Evolutionary conservation across 2,113 vertebrate genomes (phyloP).

Genomic region (Aleadryas rufinucha): DNA sequence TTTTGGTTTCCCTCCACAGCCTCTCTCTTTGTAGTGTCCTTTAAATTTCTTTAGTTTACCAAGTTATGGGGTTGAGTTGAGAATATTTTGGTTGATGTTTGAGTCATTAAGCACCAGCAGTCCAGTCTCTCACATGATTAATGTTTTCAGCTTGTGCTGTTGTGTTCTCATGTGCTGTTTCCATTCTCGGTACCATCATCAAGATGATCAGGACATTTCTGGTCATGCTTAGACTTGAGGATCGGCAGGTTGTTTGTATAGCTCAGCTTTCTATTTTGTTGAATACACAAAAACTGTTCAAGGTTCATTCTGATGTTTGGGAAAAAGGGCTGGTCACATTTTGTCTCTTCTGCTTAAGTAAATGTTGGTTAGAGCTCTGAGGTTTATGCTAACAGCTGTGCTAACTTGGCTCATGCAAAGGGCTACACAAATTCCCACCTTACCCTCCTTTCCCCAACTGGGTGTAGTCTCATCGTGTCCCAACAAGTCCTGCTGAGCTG

Average conservation of each 20-base stretch:
- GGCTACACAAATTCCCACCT: neutral
- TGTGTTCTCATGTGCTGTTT: neutral
- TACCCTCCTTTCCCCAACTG: accelerated
- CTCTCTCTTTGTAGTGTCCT: neutral
- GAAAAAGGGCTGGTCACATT: neutral
- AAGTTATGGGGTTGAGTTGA: neutral
- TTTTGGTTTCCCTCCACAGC: neutral
- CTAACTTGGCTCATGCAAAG: neutral
- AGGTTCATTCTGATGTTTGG: neutral
- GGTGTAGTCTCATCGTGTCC: accelerated
- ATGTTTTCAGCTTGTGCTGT: neutral
- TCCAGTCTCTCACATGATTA: no score
- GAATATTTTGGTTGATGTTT: neutral
- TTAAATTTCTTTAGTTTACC: neutral
- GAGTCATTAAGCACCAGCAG: neutral
- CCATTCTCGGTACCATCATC: no score
- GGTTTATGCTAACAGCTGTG: neutral
- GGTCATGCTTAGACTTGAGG: neutral
- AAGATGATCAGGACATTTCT: neutral
- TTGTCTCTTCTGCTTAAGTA: neutral
- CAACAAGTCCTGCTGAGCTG: neutral
- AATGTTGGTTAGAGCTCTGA: neutral
- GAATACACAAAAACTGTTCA: neutral
- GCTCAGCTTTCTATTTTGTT: neutral
- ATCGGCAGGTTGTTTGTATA: neutral